Percentiles rank a stretch among this genome's conserved stretches.
phyloP scores from a whole-genome alignment of 2,888 invertebrate species.

The Campopleginae sp. region DNA sequence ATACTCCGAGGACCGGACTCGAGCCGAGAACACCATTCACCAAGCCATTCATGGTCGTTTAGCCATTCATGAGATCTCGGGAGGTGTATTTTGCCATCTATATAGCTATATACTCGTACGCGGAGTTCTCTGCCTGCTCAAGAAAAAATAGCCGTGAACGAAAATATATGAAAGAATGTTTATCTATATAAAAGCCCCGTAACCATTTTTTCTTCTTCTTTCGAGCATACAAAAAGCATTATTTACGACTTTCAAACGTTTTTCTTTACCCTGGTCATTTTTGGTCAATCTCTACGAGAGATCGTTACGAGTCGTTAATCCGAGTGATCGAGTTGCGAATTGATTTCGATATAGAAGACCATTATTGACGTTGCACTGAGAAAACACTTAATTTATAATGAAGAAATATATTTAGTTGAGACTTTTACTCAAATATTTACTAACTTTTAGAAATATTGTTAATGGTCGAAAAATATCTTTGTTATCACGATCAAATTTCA shows the following conservation, averaged over 20 bases:
- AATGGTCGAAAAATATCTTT: no score
- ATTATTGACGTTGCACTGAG: background rate
- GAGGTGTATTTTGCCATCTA: background rate
- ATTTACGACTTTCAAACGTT: background rate
- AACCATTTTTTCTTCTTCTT: slow-evolving; percentile 2
- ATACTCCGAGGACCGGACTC: slow-evolving; percentile 35
- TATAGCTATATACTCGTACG: slow-evolving; percentile 6
- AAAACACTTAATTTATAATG: no score
- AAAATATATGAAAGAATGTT: slow-evolving; percentile 2
- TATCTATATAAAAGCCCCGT: background rate
- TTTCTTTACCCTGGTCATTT: slow-evolving; percentile 1
- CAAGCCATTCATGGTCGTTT: slow-evolving; percentile 65
- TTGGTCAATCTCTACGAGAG: background rate
- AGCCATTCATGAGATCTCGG: slow-evolving; percentile 64
- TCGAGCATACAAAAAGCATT: slow-evolving; percentile 7
- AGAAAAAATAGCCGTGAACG: background rate
- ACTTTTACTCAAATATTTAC: no score
- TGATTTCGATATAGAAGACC: background rate
- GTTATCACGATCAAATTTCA: no score
- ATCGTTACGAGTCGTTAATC: background rate
- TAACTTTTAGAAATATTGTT: no score
- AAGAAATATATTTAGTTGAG: no score
- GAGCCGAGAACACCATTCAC: slow-evolving; percentile 59
- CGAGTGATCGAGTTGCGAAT: background rate
- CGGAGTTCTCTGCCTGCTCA: background rate